A percentile compares a stretch with the other conserved stretches of the same genome.
Evolutionary conservation across 2,888 invertebrate genomes (phyloP).

Genomic region (Zelleria hepariella): DNA sequence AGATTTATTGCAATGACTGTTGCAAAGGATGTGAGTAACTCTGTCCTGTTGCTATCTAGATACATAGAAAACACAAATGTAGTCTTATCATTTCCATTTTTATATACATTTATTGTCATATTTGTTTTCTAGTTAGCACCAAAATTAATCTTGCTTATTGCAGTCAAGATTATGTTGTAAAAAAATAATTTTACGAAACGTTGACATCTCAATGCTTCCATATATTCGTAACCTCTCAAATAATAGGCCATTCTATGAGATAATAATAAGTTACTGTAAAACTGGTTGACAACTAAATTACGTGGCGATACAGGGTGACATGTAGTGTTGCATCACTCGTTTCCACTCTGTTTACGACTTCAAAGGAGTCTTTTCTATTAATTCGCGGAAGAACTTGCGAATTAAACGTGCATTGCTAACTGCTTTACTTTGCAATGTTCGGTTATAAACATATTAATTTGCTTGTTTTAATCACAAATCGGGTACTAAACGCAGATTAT

Average conservation of each 20-base stretch:
- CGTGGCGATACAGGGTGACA: neutral
- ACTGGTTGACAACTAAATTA: neutral
- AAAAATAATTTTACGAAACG: neutral
- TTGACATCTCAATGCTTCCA: neutral
- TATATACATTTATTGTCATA: too few species aligned
- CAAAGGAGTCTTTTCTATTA: neutral
- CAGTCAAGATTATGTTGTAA: too few species aligned
- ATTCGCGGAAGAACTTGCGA: neutral
- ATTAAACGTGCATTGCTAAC: neutral
- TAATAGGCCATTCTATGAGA: neutral
- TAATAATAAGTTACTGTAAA: neutral
- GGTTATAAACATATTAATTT: too few species aligned
- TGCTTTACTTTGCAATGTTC: too few species aligned
- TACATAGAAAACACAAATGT: too few species aligned
- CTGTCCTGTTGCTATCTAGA: too few species aligned
- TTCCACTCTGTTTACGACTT: constrained; percentile 3
- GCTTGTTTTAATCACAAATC: too few species aligned
- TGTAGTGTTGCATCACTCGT: neutral
- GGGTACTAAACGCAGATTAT: too few species aligned
- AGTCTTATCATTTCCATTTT: too few species aligned
- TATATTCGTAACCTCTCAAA: neutral
- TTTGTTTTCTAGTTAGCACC: too few species aligned
- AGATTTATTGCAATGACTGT: neutral
- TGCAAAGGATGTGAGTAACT: too few species aligned
- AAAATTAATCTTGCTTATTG: too few species aligned